Conservation (phyloP, 1,140 invertebrate genomes). For the Pogonomyrmex barbatus region DNA sequence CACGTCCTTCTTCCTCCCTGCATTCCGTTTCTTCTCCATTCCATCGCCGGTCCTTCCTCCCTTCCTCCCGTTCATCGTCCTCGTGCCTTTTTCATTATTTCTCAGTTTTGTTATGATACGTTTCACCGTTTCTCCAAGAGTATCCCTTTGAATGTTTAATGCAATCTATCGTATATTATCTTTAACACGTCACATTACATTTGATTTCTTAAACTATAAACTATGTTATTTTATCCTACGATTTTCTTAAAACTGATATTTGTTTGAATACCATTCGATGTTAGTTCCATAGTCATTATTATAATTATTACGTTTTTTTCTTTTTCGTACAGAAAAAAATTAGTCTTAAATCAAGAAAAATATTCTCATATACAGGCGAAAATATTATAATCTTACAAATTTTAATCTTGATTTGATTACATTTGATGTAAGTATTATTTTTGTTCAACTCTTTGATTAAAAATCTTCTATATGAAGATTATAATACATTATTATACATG, state of each 20-base stretch:
- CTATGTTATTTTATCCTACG: not conserved
- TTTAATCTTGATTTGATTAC: not conserved
- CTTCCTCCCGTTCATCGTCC: conserved; percentile 4
- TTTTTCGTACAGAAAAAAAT: not conserved
- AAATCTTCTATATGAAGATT: no score
- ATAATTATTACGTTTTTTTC: not conserved
- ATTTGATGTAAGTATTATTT: no score
- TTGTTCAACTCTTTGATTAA: no score
- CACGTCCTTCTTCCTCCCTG: not conserved
- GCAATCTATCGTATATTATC: not conserved
- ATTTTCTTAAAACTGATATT: not conserved
- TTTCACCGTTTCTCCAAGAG: conserved; percentile 33
- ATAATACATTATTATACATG: no score
- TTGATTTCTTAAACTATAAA: not conserved
- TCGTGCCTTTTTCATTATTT: conserved; percentile 53
- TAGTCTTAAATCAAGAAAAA: no score
- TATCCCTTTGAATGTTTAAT: conserved; percentile 16
- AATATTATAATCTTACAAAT: not conserved
- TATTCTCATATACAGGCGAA: no score
- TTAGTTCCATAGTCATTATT: not conserved
- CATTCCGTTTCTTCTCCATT: conserved; percentile 24
- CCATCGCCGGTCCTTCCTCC: conserved; percentile 5
- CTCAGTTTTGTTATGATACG: conserved; percentile 51
- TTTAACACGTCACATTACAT: not conserved
- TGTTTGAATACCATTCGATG: not conserved